Base-by-base conservation (phyloP, 2,888 invertebrate genomes). In the Cephus sareptanus region DNA sequence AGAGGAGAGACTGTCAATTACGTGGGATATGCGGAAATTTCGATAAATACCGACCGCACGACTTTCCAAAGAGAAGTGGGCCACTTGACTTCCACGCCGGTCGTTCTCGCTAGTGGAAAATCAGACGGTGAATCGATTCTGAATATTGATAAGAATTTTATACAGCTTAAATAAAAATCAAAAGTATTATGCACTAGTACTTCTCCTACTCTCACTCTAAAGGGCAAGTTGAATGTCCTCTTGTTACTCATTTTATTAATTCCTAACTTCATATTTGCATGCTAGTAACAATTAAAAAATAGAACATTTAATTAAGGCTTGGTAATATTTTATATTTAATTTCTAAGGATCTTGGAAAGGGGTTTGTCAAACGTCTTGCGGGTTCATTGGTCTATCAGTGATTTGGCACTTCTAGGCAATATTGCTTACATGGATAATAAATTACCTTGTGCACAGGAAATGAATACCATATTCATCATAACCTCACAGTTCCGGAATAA, bases 371-470 rank as follows among this genome's bases (percentile, higher is more conserved):
- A 40, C 23, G 23, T 23, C 9, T 23, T 9, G 23, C 23, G 56
- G 23, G 9, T 23, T 56, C 56, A 1, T 56, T 56, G 56, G 56
- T 56, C 23, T 56, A 34, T 30, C 31, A 71, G 68, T 13, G 76
- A 37, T 77, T 73, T 80, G 79, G 82, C 79, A 83, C 69, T 77
- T n/a, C 35, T 74, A 70, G 77, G 77, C 81, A 80, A 81, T 77
- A 77, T 77, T 82, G 76, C 79, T n/a, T 56, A 23, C 9, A 23
- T 56, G 23, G 12, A 83, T 81, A 80, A 85, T 83, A 85, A 86
- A 84, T 83, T 84, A 86, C 83, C 83, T 83, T 81, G 83, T 79
- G 80, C 81, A 83, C 86, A 87, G 86, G 87, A 87, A 86, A 85
- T 84, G 85, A 82, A 82, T 77, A 81, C 85, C 86, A 83, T 86